These are phyloP conservation scores for Grantiella picta DNA, from an alignment of 2,113 vertebrate species.

Conservation along the genomic window DNA sequence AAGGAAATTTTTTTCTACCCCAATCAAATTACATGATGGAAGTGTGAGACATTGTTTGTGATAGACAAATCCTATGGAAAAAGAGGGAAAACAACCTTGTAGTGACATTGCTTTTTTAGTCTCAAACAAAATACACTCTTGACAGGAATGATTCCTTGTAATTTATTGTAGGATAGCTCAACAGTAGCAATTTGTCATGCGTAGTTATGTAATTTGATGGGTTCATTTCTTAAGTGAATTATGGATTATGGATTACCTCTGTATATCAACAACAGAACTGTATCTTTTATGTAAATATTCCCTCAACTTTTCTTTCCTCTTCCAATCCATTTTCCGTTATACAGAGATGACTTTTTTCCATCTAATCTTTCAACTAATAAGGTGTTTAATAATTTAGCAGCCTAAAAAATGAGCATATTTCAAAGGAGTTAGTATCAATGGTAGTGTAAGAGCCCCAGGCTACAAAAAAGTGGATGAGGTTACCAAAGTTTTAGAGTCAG, in stretches of 20 bases:
- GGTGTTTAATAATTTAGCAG: constrained; percentile 72
- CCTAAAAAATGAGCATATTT: constrained; percentile 72
- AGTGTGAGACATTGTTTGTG: not conserved
- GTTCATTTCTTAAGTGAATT: constrained; percentile 67
- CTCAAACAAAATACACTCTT: constrained; percentile 33
- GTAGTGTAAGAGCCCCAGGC: constrained; percentile 51
- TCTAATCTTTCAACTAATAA: constrained; percentile 71
- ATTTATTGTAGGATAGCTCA: constrained; percentile 42
- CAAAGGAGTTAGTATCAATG: constrained; percentile 63
- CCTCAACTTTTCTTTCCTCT: constrained; percentile 62
- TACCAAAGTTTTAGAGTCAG: constrained; percentile 64
- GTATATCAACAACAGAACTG: constrained; percentile 62
- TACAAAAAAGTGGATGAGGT: constrained; percentile 56
- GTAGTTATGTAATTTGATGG: constrained; percentile 64
- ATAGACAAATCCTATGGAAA: constrained; percentile 24
- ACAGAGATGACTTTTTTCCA: constrained; percentile 62
- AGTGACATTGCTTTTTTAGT: constrained; percentile 10
- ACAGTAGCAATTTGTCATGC: constrained; percentile 57
- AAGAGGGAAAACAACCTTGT: constrained; percentile 49
- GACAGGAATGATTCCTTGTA: constrained; percentile 47
- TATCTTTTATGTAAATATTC: constrained; percentile 68
- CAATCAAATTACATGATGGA: not conserved
- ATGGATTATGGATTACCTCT: constrained; percentile 71
- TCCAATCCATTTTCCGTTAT: constrained; percentile 55
- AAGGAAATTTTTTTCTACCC: not conserved